Base-by-base conservation (phyloP, 2,113 vertebrate species). In the Anguilla japonica region DNA sequence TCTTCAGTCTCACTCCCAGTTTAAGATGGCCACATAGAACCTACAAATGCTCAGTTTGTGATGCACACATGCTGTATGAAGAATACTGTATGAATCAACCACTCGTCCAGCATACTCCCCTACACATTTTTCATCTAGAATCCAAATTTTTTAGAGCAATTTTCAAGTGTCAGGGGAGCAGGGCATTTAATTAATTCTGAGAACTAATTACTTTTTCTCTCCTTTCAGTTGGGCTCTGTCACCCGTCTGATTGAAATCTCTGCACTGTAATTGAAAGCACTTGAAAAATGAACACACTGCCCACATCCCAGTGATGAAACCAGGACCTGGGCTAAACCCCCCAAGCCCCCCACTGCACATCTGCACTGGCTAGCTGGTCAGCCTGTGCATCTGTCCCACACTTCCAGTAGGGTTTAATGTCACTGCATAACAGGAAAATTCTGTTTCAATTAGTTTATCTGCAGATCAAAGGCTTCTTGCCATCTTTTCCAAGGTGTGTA, bases 211-310 rank as follows among this genome's bases (percentile, higher is more conserved):
- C 34, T 57, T 85, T 57, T 39, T 57, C 22, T 41, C 71, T 75
- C n/a, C n/a, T 75, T 75, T 75, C 71, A 34, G 75, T 29, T 40
- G 84, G 40, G 53, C 18, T 22, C 41, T 56, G 75, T 57, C 84
- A 78, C 75, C 71, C 53, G 40, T 81, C 53, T 81, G 79, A 85
- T 85, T 85, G 56, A 79, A 85, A 85, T 85, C 84, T 2, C 46
- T 81, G 34, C n/a, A 2, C 50, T 20, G 18, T 13, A 56, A 80
- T 41, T 57, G 50, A 57, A 41, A 15, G 29, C 53, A 7, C 34
- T 81, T 16, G 50, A 56, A 22, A 60, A 60, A 53, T 46, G 18
- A 39, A 53, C 57, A 41, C 57, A n/a, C 67, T 85, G 71, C 63
- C 63, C 67, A 85, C 46, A 53, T 78, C 29, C 16, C 53, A 8